phyloP scores from a whole-genome alignment of 2,888 invertebrate species.

The Dicyrtomina minuta region DNA sequence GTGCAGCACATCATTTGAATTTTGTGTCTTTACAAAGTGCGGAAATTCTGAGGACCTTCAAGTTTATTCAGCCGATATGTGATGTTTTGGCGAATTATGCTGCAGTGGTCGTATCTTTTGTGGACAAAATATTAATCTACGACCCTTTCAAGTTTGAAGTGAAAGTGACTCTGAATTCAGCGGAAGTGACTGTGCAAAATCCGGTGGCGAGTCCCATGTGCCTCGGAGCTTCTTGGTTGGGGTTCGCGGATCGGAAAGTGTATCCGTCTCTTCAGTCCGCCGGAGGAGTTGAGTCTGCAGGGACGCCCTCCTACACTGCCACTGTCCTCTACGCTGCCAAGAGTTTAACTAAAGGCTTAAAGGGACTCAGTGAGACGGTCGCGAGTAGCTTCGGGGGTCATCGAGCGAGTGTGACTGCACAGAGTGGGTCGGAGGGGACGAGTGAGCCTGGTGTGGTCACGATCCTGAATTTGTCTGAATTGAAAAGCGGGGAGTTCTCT shows the following conservation, averaged over 20 bases:
- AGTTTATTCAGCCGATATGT: slow-evolving; percentile 85
- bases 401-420: slow-evolving; percentile 55
- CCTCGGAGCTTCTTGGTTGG: slow-evolving; percentile 70
- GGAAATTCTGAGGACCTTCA: slow-evolving; percentile 83
- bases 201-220: slow-evolving; percentile 77
- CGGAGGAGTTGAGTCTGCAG: slow-evolving; percentile 67
- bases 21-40: slow-evolving; percentile 82
- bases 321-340: slow-evolving; percentile 93
- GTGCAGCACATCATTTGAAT: slow-evolving; percentile 57
- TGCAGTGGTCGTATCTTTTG: slow-evolving; percentile 83
- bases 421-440: slow-evolving; percentile 58
- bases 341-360: slow-evolving; percentile 84
- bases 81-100: slow-evolving; percentile 87
- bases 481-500: slow-evolving; percentile 49
- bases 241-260: slow-evolving; percentile 78
- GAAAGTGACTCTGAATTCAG: slow-evolving; percentile 81
- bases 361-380: slow-evolving; percentile 87
- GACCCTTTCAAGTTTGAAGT: slow-evolving; percentile 86
- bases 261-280: slow-evolving; percentile 74
- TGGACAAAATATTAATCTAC: slow-evolving; percentile 86
- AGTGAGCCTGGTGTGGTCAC: slow-evolving; percentile 85
- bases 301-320: slow-evolving; percentile 77
- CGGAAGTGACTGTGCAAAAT: too few species aligned
- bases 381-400: slow-evolving; percentile 79
- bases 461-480: slow-evolving; percentile 67